Base-by-base conservation (phyloP, 2,888 invertebrate genomes). In the Masnerella sp. region DNA sequence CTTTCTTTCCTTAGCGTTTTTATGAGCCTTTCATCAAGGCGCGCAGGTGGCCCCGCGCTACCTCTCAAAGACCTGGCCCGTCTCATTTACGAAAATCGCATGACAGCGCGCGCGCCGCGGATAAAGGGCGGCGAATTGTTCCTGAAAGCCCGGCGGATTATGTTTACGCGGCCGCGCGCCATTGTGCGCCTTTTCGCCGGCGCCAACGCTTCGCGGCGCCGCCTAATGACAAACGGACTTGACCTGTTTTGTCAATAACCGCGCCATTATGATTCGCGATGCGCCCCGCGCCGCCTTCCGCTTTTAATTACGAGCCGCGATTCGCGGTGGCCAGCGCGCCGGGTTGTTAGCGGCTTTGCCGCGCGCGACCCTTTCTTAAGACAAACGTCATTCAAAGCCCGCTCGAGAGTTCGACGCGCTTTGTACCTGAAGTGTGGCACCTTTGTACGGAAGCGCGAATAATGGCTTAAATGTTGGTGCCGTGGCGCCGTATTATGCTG, bases 21-120 rank as follows among this genome's bases (percentile, higher is more conserved):
- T 83, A 86, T 83, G 85, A 85, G 85, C 84, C 83, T 85, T 85
- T 85, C 83, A 85, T 84, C 81, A 82, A 74, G 73, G 67, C 22
- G 45, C 42, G 75, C 54, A 71, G 65, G 70, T 71, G 64, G 40
- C 65, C 68, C 54, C 40, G 43, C 36, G 76, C 75, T 80, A 77
- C 83, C 82, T 82, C 81, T 84, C 79, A 83, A 84, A 81, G 76
- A 81, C 75, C 75, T 77, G 78, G 76, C 78, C 78, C 43, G 28
- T 79, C 83, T 83, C 84, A 84, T 85, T 83, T 83, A 80, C 79
- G 77, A 77, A 80, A 81, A 82, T 76, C 75, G 76, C 79, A 81
- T 81, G 79, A 83, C 81, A 80, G 81, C 80, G 79, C 75, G 78
- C 76, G 73, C 78, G 76, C 76, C 78, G 40, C 62, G 75, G 49